Evolutionary conservation across 2,797 vertebrate species (phyloP).

Genomic region (Sciaenops ocellatus): DNA sequence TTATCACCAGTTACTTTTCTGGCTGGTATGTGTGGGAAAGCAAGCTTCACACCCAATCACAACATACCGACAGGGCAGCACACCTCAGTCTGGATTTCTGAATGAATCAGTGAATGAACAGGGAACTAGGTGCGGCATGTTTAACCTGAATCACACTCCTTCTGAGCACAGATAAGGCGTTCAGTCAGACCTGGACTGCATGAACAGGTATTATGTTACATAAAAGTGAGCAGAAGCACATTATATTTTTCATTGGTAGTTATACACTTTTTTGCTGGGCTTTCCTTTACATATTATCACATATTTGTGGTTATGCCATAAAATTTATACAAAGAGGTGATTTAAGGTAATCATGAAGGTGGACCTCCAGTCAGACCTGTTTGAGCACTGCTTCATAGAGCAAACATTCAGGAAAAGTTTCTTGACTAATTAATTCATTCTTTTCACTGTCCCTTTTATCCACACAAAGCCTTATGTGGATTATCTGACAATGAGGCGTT

Average conservation of each 20-base stretch:
- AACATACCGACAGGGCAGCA: slow-evolving; percentile 21
- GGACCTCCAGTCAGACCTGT: slow-evolving; percentile 1
- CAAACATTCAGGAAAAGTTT: neutral
- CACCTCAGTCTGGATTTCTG: slow-evolving; percentile 67
- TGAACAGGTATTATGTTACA: slow-evolving; percentile 31
- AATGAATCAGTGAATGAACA: slow-evolving; percentile 64
- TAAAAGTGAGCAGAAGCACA: slow-evolving; percentile 11
- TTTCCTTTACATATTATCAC: neutral
- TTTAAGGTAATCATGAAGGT: neutral
- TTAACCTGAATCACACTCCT: slow-evolving; percentile 57
- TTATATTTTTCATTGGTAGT: neutral
- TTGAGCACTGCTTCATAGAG: neutral
- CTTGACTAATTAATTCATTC: neutral
- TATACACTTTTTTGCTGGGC: neutral
- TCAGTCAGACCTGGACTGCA: slow-evolving; percentile 11
- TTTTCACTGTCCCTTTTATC: neutral
- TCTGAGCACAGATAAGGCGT: slow-evolving; percentile 10
- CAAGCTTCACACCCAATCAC: slow-evolving; percentile 48
- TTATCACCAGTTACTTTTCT: slow-evolving; percentile 38
- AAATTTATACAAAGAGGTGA: neutral
- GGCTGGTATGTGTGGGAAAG: slow-evolving; percentile 66
- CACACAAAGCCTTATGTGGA: neutral
- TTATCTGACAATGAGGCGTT: neutral
- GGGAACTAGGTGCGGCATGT: slow-evolving; percentile 57
- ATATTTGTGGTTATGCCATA: neutral